Percentiles rank a stretch among this genome's conserved stretches.
These are phyloP conservation scores for Andrena cerasifolii DNA, from an alignment of 1,140 invertebrate species.

Conservation along the genomic window DNA sequence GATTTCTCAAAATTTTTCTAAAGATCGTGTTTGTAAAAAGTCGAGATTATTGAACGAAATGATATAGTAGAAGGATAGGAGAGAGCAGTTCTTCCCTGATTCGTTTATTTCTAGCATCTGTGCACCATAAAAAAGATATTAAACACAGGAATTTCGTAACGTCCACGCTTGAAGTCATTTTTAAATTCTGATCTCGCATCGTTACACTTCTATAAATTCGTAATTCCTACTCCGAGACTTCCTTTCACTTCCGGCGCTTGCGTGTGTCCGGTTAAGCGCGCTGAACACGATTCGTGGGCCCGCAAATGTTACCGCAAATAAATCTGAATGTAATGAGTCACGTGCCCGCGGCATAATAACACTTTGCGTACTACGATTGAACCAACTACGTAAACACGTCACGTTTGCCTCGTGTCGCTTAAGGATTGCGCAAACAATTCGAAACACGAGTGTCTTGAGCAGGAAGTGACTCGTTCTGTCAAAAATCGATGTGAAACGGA, in stretches of 20 bases:
- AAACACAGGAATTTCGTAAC: no score
- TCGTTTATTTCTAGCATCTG: no score
- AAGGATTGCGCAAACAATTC: slow-evolving; percentile 33
- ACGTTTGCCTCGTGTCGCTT: neutral
- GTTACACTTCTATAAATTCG: neutral
- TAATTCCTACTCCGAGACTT: neutral
- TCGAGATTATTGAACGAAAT: no score
- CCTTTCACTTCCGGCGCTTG: slow-evolving; percentile 28
- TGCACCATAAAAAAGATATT: no score
- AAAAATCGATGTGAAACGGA: neutral
- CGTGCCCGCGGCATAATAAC: neutral
- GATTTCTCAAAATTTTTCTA: no score
- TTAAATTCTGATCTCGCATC: no score
- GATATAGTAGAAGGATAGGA: no score
- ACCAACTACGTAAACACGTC: slow-evolving; percentile 7
- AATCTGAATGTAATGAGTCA: neutral
- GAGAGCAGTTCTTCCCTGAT: no score
- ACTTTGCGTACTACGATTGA: slow-evolving; percentile 2
- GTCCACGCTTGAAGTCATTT: no score
- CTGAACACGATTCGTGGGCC: neutral
- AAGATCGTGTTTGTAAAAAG: no score
- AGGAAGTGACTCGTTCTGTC: neutral
- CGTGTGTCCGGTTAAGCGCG: neutral
- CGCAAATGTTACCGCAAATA: slow-evolving; percentile 11
- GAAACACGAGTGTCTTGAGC: neutral